Conservation (phyloP, 2,888 invertebrate species). For the Oxytorus armatus region DNA sequence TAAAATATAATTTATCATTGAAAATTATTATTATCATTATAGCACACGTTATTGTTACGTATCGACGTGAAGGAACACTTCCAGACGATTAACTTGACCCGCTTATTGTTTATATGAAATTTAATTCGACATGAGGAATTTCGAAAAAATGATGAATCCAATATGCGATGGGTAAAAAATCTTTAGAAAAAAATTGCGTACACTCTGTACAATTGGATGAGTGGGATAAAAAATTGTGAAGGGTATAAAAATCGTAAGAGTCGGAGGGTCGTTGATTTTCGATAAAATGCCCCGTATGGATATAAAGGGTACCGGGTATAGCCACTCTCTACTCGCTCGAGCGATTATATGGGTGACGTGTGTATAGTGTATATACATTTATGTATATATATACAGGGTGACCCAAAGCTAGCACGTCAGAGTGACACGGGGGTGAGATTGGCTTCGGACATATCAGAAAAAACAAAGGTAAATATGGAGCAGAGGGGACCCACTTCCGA, state of each 20-base stretch:
- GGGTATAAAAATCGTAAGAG: neutral
- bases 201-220: neutral
- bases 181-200: neutral
- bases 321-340: constrained; percentile 56
- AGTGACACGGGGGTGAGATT: no score
- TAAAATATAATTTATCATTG: no score
- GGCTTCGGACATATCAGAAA: no score
- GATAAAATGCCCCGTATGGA: constrained; percentile 11
- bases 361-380: constrained; percentile 30
- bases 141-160: neutral
- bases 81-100: no score
- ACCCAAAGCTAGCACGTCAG: no score
- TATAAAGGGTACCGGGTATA: neutral
- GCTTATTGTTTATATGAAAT: no score
- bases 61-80: no score
- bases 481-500: no score
- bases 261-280: neutral
- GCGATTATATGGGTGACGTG: constrained; percentile 66
- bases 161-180: neutral
- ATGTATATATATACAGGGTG: neutral
- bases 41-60: no score
- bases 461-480: no score
- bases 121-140: neutral
- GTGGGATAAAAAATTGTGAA: neutral
- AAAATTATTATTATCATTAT: no score